phyloP scores from a whole-genome alignment of 1,140 invertebrate genomes.

The Anadara kagoshimensis region DNA sequence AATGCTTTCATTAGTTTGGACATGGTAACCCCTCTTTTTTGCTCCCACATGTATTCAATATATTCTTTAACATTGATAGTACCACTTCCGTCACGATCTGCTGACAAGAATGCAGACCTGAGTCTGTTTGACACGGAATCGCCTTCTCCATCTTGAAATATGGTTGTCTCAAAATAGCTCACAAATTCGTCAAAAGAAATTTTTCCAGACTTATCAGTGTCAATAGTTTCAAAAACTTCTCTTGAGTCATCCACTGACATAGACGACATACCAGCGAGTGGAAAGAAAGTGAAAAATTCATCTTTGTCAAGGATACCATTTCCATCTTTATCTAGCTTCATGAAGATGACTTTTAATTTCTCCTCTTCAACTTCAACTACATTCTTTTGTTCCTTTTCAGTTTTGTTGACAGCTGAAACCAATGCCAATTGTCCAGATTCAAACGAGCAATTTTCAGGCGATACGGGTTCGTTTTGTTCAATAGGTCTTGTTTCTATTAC shows the following conservation, averaged over 20 bases:
- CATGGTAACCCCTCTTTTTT: conserved; percentile 6
- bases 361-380: not conserved
- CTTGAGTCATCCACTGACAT: conserved; percentile 26
- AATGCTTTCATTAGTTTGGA: conserved; percentile 12
- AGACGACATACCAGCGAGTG: too few relatives aligned
- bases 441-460: too few relatives aligned
- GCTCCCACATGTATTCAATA: conserved; percentile 37
- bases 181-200: conserved; percentile 31
- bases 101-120: conserved; percentile 31
- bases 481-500: too few relatives aligned
- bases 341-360: conserved; percentile 42
- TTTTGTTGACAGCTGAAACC: too few relatives aligned
- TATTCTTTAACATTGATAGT: conserved; percentile 38
- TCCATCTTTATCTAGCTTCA: conserved; percentile 40
- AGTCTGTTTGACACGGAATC: conserved; percentile 2
- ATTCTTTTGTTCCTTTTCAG: too few relatives aligned
- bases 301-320: conserved; percentile 34
- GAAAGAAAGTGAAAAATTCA: conserved; percentile 19
- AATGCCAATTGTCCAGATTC: too few relatives aligned
- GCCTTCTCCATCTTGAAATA: conserved; percentile 23
- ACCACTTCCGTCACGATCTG: conserved; percentile 36
- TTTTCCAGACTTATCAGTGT: conserved; percentile 14
- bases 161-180: conserved; percentile 22
- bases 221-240: conserved; percentile 34
- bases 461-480: too few relatives aligned